Percentiles rank a stretch among this genome's conserved stretches.
Conservation (phyloP, 2,888 invertebrate species). For the Odontothrips loti region DNA sequence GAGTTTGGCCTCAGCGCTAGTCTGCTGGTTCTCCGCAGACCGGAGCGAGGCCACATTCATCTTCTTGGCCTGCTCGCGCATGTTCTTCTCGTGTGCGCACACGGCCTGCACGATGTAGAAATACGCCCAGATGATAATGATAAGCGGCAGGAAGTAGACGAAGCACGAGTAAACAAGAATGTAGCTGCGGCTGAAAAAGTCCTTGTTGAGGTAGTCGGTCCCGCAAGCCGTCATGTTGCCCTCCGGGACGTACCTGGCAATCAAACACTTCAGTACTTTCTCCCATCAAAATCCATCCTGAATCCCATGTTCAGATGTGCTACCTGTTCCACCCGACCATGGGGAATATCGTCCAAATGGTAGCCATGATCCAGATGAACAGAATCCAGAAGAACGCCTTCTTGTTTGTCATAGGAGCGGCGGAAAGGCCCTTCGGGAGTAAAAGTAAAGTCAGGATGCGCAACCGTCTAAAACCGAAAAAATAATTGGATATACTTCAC, state of each 20-base stretch:
- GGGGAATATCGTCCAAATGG: constrained; percentile 77
- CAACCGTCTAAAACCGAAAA: neutral
- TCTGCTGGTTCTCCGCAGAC: constrained; percentile 69
- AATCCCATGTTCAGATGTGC: neutral
- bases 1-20: constrained; percentile 80
- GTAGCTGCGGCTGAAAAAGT: constrained; percentile 73
- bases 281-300: neutral
- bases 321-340: constrained; percentile 83
- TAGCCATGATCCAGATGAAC: constrained; percentile 71
- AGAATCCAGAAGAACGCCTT: constrained; percentile 73
- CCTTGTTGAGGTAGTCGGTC: constrained; percentile 76
- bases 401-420: constrained; percentile 76
- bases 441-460: neutral
- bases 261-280: neutral
- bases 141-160: constrained; percentile 70
- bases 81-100: constrained; percentile 75
- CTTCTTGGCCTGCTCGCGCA: constrained; percentile 88
- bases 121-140: constrained; percentile 80
- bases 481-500: neutral
- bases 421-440: constrained; percentile 61
- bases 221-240: constrained; percentile 93
- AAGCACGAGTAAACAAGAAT: constrained; percentile 73
- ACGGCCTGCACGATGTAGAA: constrained; percentile 83
- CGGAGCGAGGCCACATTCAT: constrained; percentile 88
- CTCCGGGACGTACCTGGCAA: constrained; percentile 78